phyloP scores from a whole-genome alignment of 2,888 invertebrate species.

The Zhengitettix transpicula region DNA sequence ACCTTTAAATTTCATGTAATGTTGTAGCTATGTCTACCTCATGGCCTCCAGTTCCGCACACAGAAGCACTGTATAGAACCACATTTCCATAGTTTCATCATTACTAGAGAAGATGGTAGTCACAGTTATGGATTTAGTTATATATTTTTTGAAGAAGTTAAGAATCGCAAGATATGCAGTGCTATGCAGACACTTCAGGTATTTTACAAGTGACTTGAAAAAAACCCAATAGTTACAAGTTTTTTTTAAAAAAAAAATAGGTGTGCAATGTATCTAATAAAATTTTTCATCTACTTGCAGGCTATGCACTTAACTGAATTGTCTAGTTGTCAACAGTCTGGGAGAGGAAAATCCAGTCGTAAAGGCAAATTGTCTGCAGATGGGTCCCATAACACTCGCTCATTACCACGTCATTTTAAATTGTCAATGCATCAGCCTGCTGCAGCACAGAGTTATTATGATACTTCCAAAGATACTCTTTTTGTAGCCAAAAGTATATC shows the following conservation, averaged over 20 bases:
- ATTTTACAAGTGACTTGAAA: conserved; percentile 16
- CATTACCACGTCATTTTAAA: conserved; percentile 79
- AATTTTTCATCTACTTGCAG: conserved; percentile 26
- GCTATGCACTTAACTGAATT: conserved; percentile 82
- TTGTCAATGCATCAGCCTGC: conserved; percentile 57
- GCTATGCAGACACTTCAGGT: conserved; percentile 92
- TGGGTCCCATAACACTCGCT: conserved; percentile 52
- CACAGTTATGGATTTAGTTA: conserved; percentile 87
- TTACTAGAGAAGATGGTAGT: conserved; percentile 92
- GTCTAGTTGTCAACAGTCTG: conserved; percentile 51
- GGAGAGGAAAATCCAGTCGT: conserved; percentile 2
- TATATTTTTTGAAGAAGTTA: conserved; percentile 91
- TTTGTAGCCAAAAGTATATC: conserved; percentile 92
- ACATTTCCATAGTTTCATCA: conserved; percentile 89
- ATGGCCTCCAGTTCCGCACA: conserved; percentile 85
- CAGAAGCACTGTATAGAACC: conserved; percentile 78
- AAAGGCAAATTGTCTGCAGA: conserved; percentile 24
- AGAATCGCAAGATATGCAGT: conserved; percentile 78
- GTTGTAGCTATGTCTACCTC: conserved; percentile 79
- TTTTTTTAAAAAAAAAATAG: not conserved
- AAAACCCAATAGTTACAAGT: no score
- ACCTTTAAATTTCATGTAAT: not conserved
- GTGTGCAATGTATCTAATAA: not conserved
- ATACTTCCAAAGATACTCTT: conserved; percentile 83
- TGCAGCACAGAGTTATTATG: conserved; percentile 74